Base-by-base conservation (phyloP, 1,140 invertebrate genomes). In the Hestina assimilis region DNA sequence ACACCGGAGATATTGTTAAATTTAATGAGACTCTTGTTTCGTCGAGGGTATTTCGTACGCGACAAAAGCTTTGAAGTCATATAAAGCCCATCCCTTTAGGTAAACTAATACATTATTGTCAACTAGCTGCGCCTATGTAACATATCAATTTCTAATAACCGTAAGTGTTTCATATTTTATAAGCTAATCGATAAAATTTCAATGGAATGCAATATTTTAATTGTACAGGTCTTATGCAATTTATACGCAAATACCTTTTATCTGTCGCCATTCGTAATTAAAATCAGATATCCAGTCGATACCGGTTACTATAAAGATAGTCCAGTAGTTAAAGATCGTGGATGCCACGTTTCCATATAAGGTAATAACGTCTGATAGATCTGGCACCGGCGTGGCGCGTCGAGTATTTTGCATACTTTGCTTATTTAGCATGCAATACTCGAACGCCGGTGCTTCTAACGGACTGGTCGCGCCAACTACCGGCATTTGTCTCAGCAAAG, bases 391-490 rank as follows among this genome's bases (percentile, higher is more conserved):
- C 48, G 56, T 50, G 62, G 52, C 60, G 54, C 41, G 42, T 24
- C 29, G 45, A 69, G 59, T 62, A 60, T 63, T 72, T 72, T 64
- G 63, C 69, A 72, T 74, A 56, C 45, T 66, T 28, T 45, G 31
- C 38, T 67, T 63, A 66, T 71, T 83, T 75, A 69, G 68, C 66
- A 83, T 80, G 71, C 79, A 72, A 74, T 61, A 50, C 69, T 68
- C 73, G 75, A 69, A 52, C 52, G 54, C 54, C 69, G 69, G 68
- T 59, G 59, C 53, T 66, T 51, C 62, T 77, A 81, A 79, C 78
- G 69, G 74, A 57, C 55, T 58, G 65, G 79, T 79, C 75, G 79
- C 77, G 79, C 65, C 77, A 48, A 75, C 75, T 77, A 68, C 73
- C 75, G 71, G 67, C 69, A 63, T 62, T 66, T 64, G 50, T 50